phyloP scores from a whole-genome alignment of 2,113 vertebrate species.

The Edolisoma coerulescens region DNA sequence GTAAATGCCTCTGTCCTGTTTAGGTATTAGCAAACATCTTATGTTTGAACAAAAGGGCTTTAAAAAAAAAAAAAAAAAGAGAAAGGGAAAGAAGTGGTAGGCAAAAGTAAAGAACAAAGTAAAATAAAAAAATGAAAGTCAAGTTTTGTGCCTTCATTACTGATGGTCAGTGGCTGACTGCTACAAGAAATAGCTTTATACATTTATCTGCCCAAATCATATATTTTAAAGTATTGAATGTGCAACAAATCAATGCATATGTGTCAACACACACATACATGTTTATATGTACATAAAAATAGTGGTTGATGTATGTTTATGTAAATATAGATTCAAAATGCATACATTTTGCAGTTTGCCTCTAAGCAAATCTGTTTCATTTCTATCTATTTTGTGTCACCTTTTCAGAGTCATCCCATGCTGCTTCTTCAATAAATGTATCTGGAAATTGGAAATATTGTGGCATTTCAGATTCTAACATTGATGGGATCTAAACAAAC shows the following conservation, averaged over 20 bases:
- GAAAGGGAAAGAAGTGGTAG: neutral
- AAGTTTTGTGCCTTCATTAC: neutral
- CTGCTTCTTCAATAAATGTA: neutral
- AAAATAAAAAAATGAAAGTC: neutral
- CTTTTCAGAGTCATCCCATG: neutral
- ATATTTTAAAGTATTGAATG: neutral
- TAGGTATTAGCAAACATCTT: neutral
- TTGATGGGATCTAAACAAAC: neutral
- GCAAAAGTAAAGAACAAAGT: neutral
- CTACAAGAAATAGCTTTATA: neutral
- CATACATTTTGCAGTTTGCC: neutral
- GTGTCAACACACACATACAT: neutral
- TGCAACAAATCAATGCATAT: neutral
- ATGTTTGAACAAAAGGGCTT: neutral
- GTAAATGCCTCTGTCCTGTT: constrained; percentile 9
- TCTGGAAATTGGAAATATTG: neutral
- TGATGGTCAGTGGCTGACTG: neutral
- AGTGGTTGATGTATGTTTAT: neutral
- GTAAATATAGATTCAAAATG: neutral
- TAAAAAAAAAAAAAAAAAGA: neutral
- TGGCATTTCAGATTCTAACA: neutral
- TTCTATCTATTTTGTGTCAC: neutral
- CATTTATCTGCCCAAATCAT: neutral
- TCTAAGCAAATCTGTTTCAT: neutral
- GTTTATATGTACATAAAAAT: neutral